These are phyloP conservation scores for Rhinichthys osculus DNA, from an alignment of 2,797 vertebrate genomes.

Conservation along the genomic window DNA sequence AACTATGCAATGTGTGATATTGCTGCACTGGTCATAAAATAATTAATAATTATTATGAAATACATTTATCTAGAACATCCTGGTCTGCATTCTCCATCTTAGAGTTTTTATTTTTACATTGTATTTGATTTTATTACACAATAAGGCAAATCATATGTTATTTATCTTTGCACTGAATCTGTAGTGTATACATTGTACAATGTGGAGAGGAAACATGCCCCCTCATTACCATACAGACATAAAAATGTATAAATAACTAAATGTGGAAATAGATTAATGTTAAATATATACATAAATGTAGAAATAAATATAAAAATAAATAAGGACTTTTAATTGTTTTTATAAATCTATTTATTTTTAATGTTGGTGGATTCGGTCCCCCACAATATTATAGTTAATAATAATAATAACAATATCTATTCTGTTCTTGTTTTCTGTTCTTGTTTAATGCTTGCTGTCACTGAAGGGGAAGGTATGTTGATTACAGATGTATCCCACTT, in stretches of 20 bases:
- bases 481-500: conserved; percentile 66
- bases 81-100: not conserved
- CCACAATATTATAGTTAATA: conserved; percentile 65
- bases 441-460: conserved; percentile 83
- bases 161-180: not conserved
- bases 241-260: not conserved
- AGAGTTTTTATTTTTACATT: not conserved
- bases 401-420: conserved; percentile 69
- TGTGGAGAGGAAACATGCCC: not conserved
- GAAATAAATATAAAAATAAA: not conserved
- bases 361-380: not conserved
- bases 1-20: not conserved
- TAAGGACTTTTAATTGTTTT: not conserved
- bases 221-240: not conserved
- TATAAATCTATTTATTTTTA: not conserved
- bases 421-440: conserved; percentile 82
- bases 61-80: not conserved
- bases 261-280: not conserved
- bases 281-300: not conserved
- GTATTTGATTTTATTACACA: not conserved
- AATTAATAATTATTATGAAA: too few relatives aligned
- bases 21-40: not conserved
- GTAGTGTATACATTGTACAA: not conserved
- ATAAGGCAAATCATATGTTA: not conserved
- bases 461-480: conserved; percentile 84